Percentiles rank a stretch among this genome's conserved stretches.
These are phyloP conservation scores for Pteromalus puparum DNA, from an alignment of 1,140 invertebrate genomes.

Conservation along the genomic window DNA sequence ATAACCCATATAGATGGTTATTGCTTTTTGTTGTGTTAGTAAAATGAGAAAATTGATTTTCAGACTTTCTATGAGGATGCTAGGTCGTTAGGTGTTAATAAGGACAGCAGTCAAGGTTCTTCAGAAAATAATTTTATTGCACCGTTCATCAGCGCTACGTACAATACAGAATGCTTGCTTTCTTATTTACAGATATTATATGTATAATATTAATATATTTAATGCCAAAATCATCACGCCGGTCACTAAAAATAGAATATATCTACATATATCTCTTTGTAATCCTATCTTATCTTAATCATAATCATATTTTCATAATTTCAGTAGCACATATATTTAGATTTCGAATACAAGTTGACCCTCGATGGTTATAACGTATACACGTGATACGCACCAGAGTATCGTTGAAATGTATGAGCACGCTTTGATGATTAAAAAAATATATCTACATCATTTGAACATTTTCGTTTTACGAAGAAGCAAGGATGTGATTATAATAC, in stretches of 20 bases:
- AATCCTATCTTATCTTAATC: too few species aligned
- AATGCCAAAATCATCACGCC: background rate
- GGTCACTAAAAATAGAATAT: background rate
- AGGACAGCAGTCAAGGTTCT: background rate
- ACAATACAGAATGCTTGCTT: background rate
- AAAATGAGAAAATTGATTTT: too few species aligned
- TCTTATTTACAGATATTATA: background rate
- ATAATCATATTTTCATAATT: too few species aligned
- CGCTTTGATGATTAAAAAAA: background rate
- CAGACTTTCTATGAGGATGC: too few species aligned
- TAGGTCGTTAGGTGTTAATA: too few species aligned
- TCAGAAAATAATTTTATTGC: constrained; percentile 5
- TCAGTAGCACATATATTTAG: too few species aligned
- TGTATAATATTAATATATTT: too few species aligned
- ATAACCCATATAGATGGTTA: too few species aligned
- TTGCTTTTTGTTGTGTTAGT: too few species aligned
- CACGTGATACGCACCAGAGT: constrained; percentile 38
- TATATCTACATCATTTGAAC: constrained; percentile 8
- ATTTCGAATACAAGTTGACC: background rate
- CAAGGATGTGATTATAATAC: background rate
- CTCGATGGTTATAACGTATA: constrained; percentile 39
- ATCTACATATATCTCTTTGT: background rate
- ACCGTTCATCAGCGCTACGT: background rate
- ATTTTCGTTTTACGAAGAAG: constrained; percentile 25
- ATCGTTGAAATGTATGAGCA: background rate